phyloP scores from a whole-genome alignment of 2,797 vertebrate species.

The Enteromius trimaculatus region DNA sequence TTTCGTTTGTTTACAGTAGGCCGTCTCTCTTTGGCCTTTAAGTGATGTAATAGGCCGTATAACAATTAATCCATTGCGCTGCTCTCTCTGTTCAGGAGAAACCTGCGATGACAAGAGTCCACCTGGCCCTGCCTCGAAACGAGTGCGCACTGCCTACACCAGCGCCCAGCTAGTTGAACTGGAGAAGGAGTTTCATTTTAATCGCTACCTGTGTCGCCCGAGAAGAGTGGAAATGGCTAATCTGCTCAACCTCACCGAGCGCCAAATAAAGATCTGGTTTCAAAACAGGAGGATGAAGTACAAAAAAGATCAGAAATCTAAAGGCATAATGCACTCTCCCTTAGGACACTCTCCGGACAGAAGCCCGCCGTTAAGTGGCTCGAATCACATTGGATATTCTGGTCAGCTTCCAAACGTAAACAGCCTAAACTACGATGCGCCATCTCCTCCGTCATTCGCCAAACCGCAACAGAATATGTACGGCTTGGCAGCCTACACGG shows the following conservation, averaged over 20 bases:
- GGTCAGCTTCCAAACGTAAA: slow-evolving; percentile 91
- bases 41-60: slow-evolving; percentile 5
- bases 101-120: slow-evolving; percentile 97
- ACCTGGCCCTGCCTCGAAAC: slow-evolving; percentile 93
- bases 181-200: slow-evolving; percentile 99
- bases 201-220: slow-evolving; percentile 96
- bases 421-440: slow-evolving; percentile 92
- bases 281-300: slow-evolving; percentile 99
- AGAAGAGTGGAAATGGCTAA: slow-evolving; percentile 98
- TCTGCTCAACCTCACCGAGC: slow-evolving; percentile 95
- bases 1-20: slow-evolving; percentile 3
- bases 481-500: slow-evolving; percentile 97
- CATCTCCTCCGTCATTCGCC: slow-evolving; percentile 94
- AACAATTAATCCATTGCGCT: slow-evolving; percentile 25
- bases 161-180: slow-evolving; percentile 97
- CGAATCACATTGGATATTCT: slow-evolving; percentile 93
- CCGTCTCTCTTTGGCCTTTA: slow-evolving; percentile 1
- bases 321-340: slow-evolving; percentile 97
- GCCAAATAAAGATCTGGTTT: slow-evolving; percentile 99
- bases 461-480: slow-evolving; percentile 99
- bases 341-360: slow-evolving; percentile 96
- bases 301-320: slow-evolving; percentile 99
- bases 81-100: slow-evolving; percentile 81
- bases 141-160: slow-evolving; percentile 97
- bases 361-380: slow-evolving; percentile 92